Conservation (phyloP, 2,797 vertebrate genomes). For the Gephyroberyx darwinii region DNA sequence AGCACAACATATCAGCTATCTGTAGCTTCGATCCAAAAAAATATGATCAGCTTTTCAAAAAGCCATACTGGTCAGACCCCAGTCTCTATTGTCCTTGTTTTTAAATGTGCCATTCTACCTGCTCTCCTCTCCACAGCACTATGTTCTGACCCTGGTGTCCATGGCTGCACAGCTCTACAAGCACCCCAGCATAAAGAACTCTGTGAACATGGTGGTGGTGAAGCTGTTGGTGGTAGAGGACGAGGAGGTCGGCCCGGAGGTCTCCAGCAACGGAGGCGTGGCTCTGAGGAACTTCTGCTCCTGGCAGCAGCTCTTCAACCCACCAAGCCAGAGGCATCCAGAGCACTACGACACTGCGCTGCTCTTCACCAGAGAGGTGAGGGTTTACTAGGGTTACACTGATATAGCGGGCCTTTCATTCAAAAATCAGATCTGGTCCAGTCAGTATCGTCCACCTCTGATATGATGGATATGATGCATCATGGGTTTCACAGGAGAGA, state of each 20-base stretch:
- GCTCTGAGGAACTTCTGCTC: conserved; percentile 93
- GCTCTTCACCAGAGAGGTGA: conserved; percentile 95
- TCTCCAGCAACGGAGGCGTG: conserved; percentile 90
- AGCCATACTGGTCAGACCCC: too few relatives aligned
- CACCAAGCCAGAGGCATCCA: conserved; percentile 87
- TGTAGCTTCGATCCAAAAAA: too few relatives aligned
- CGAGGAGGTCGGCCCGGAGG: conserved; percentile 82
- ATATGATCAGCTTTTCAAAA: too few relatives aligned
- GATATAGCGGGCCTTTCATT: too few relatives aligned
- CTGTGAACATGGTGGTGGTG: conserved; percentile 90
- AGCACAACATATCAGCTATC: too few relatives aligned
- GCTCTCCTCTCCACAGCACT: conserved; percentile 81
- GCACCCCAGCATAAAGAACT: conserved; percentile 94
- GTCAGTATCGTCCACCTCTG: too few relatives aligned
- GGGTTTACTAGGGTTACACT: neutral
- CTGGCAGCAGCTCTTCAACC: conserved; percentile 95
- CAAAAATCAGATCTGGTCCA: too few relatives aligned
- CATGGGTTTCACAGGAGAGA: too few relatives aligned
- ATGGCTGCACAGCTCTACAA: conserved; percentile 91
- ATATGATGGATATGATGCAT: too few relatives aligned
- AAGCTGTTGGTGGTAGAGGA: conserved; percentile 93
- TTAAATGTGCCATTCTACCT: neutral
- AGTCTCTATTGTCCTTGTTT: too few relatives aligned
- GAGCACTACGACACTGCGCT: conserved; percentile 96
- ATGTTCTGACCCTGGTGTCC: conserved; percentile 91